A percentile compares a stretch with the other conserved stretches of the same genome.
Conservation (phyloP, 2,888 invertebrate genomes). For the Leucozona laternaria region DNA sequence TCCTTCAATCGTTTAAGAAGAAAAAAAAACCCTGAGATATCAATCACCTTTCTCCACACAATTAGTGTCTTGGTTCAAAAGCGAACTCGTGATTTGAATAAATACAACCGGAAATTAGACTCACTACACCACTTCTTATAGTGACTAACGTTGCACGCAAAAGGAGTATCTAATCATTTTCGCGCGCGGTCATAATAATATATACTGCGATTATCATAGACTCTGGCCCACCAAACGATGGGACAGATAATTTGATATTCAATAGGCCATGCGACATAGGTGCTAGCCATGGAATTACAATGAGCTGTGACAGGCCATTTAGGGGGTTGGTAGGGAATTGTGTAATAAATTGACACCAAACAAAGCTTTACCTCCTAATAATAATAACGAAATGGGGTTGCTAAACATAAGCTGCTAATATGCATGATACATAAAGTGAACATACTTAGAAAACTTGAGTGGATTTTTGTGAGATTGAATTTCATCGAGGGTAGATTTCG, state of each 20-base stretch:
- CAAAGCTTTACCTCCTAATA: constrained; percentile 47
- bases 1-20: constrained; percentile 19
- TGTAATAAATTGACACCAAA: constrained; percentile 68
- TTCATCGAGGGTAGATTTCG: constrained; percentile 28
- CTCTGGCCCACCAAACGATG: constrained; percentile 2
- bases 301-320: constrained; percentile 54
- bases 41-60: constrained; percentile 67
- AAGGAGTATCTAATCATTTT: constrained; percentile 37
- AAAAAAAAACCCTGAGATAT: constrained; percentile 39
- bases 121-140: constrained; percentile 42
- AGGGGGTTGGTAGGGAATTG: constrained; percentile 48
- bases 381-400: constrained; percentile 27
- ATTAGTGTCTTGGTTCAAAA: constrained; percentile 66
- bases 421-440: background rate
- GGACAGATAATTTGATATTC: constrained; percentile 31
- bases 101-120: constrained; percentile 69
- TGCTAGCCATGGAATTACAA: constrained; percentile 60
- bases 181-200: background rate
- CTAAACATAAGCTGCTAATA: constrained; percentile 1
- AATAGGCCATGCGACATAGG: constrained; percentile 37
- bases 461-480: constrained; percentile 25
- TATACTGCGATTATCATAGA: constrained; percentile 3
- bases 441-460: constrained; percentile 22
- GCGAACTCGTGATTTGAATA: constrained; percentile 62
- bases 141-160: constrained; percentile 37